These are phyloP conservation scores for Nibea coibor DNA, from an alignment of 2,113 vertebrate species.

Conservation along the genomic window DNA sequence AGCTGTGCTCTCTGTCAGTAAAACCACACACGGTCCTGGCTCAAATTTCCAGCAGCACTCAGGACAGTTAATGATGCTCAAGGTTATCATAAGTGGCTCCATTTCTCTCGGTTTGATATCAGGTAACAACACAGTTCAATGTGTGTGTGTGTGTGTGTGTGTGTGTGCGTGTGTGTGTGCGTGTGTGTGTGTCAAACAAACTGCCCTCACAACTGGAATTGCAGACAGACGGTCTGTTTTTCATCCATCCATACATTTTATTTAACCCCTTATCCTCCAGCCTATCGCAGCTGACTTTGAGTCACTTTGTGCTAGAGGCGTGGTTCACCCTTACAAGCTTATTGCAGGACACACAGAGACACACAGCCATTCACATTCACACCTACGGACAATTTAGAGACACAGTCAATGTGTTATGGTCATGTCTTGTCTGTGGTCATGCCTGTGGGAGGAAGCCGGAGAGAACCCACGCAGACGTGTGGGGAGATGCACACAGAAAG, in stretches of 20 bases:
- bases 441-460: no score
- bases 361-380: no score
- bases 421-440: no score
- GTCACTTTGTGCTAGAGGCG: no score
- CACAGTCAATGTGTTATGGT: no score
- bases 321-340: no score
- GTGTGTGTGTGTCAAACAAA: background rate
- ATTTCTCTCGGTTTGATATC: slow-evolving; percentile 27
- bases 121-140: slow-evolving; percentile 1
- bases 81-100: slow-evolving; percentile 15
- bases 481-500: no score
- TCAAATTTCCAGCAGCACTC: slow-evolving; percentile 51
- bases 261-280: no score
- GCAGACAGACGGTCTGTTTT: background rate
- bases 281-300: no score
- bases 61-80: slow-evolving; percentile 37
- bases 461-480: no score
- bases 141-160: background rate
- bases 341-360: no score
- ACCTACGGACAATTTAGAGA: no score
- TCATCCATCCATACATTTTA: background rate
- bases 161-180: background rate
- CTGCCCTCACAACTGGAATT: background rate
- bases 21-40: slow-evolving; percentile 47
- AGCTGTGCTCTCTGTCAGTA: slow-evolving; percentile 49